These are phyloP conservation scores for Pocillopora damicornis DNA, from an alignment of 64 coral and sea anemone species.

Conservation along the genomic window DNA sequence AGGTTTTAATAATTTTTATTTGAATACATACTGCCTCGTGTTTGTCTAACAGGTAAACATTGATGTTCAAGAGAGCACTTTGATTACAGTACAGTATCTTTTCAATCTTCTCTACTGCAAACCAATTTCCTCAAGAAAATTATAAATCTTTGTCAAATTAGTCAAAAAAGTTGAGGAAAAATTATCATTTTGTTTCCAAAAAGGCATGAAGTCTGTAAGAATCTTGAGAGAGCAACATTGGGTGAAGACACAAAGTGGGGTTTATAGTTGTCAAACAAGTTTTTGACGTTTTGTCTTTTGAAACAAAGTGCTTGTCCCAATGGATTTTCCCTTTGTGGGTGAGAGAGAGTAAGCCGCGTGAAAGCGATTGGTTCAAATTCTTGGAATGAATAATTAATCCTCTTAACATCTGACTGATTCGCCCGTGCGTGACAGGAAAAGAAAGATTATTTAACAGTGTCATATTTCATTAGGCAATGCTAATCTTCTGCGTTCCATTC, in stretches of 20 bases:
- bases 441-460: conserved; percentile 9
- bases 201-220: background rate
- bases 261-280: background rate
- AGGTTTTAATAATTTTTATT: background rate
- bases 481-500: background rate
- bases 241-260: background rate
- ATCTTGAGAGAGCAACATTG: background rate
- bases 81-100: background rate
- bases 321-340: background rate
- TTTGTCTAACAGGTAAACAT: conserved; percentile 13
- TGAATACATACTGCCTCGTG: background rate
- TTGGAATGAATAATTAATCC: background rate
- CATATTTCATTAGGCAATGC: background rate
- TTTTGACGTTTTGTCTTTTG: conserved; percentile 12
- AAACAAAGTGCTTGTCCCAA: background rate
- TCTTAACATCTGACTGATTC: background rate
- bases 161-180: background rate
- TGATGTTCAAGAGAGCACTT: background rate
- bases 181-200: background rate
- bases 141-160: too few relatives aligned
- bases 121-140: too few relatives aligned
- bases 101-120: too few relatives aligned
- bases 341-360: background rate
- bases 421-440: conserved; percentile 14
- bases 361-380: background rate